phyloP scores from a whole-genome alignment of 2,888 invertebrate genomes.

The Rutpela maculata region DNA sequence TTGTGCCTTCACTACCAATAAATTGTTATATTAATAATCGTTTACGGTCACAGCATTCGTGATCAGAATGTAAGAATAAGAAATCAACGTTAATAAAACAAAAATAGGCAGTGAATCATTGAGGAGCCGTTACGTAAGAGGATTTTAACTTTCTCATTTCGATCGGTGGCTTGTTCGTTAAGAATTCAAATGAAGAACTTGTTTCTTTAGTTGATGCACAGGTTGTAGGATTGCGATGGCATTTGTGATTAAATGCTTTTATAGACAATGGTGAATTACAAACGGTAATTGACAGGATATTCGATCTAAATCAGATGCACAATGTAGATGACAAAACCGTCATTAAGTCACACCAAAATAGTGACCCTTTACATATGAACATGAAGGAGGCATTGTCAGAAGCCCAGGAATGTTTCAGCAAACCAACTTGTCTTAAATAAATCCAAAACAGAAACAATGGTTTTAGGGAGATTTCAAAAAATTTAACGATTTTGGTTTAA shows the following conservation, averaged over 20 bases:
- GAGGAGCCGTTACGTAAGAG: not conserved
- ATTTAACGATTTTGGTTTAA: too few relatives aligned
- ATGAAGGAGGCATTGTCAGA: too few relatives aligned
- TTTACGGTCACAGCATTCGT: constrained; percentile 12
- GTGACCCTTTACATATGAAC: too few relatives aligned
- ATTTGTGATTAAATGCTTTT: not conserved
- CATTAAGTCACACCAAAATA: too few relatives aligned
- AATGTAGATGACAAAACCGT: too few relatives aligned
- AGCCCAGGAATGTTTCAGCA: too few relatives aligned
- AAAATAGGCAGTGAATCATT: constrained; percentile 19
- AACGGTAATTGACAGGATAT: not conserved
- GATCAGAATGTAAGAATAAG: not conserved
- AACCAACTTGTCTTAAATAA: too few relatives aligned
- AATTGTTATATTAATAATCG: constrained; percentile 15
- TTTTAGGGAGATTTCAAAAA: too few relatives aligned
- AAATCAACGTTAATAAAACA: constrained; percentile 6
- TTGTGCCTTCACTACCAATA: not conserved
- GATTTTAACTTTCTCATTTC: constrained; percentile 13
- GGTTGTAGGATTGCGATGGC: not conserved
- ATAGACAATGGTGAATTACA: not conserved
- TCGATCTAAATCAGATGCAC: too few relatives aligned
- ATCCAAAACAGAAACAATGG: too few relatives aligned
- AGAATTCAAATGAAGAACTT: not conserved
- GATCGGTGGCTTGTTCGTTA: not conserved
- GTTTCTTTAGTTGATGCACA: not conserved